Evolutionary conservation across 2,888 invertebrate species (phyloP).

Genomic region (Rosalia funebris): DNA sequence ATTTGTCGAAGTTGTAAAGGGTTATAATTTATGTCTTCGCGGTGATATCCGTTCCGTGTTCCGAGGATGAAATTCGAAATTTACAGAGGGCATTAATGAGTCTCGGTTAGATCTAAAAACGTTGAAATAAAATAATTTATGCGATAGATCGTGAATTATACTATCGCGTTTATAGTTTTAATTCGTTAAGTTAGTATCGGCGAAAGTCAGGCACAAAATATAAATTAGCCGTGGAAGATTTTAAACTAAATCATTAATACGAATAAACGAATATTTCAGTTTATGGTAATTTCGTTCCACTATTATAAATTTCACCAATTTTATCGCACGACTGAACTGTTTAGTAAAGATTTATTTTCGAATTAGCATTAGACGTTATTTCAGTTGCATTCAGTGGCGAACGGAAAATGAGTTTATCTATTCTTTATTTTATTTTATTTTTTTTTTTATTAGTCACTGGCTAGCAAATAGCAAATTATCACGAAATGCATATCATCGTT

Average conservation of each 20-base stretch:
- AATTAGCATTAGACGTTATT: slow-evolving; percentile 18
- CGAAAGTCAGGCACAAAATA: slow-evolving; percentile 52
- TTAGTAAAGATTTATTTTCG: slow-evolving; percentile 1
- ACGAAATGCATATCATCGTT: slow-evolving; percentile 8
- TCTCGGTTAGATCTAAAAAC: slow-evolving; percentile 46
- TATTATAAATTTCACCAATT: slow-evolving; percentile 16
- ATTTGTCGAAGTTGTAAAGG: not conserved
- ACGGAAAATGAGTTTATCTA: not conserved
- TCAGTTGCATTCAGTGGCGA: slow-evolving; percentile 1
- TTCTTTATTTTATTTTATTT: slow-evolving; percentile 3
- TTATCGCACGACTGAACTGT: slow-evolving; percentile 7
- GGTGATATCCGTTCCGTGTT: slow-evolving; percentile 11
- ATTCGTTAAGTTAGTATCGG: slow-evolving; percentile 54
- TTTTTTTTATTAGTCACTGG: not conserved
- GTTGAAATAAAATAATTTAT: slow-evolving; percentile 52
- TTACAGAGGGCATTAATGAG: slow-evolving; percentile 45
- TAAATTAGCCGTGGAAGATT: slow-evolving; percentile 48
- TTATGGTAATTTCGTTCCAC: slow-evolving; percentile 21
- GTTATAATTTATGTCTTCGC: slow-evolving; percentile 1
- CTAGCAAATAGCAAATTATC: slow-evolving; percentile 11
- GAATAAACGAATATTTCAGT: slow-evolving; percentile 34
- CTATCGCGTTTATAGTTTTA: slow-evolving; percentile 53
- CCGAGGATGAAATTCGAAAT: slow-evolving; percentile 16
- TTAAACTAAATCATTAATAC: slow-evolving; percentile 49
- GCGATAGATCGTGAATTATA: slow-evolving; percentile 49